phyloP scores from a whole-genome alignment of 2,113 vertebrate genomes.

The Microtus pennsylvanicus region DNA sequence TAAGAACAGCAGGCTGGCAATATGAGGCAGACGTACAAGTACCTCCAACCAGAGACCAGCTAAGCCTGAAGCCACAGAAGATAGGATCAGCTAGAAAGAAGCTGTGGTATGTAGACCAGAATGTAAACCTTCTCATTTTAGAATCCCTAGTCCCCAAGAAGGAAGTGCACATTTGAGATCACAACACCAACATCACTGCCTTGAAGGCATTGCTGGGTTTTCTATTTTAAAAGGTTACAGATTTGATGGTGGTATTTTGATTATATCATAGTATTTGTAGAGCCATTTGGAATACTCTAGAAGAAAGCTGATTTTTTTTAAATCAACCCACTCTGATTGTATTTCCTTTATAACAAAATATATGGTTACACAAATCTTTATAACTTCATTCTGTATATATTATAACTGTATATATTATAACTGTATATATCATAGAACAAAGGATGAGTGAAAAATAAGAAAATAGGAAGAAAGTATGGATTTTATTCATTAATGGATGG shows the following conservation, averaged over 20 bases:
- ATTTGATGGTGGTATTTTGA: not conserved
- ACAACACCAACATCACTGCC: not conserved
- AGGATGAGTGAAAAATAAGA: not conserved
- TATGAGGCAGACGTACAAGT: not conserved
- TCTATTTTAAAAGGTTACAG: not conserved
- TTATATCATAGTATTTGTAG: not conserved
- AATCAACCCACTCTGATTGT: not conserved
- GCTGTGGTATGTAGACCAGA: not conserved
- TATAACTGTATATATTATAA: not conserved
- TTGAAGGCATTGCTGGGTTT: conserved; percentile 11
- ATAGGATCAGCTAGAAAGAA: not conserved
- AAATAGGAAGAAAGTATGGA: not conserved
- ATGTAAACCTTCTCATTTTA: not conserved
- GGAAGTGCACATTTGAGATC: not conserved
- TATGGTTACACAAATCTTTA: not conserved
- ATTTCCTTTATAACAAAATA: not conserved
- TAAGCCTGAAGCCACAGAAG: not conserved
- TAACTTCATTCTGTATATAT: not conserved
- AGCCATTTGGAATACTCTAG: not conserved
- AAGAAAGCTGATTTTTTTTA: not conserved
- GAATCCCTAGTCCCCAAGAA: not conserved
- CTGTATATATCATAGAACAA: not conserved
- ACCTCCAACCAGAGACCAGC: not conserved
- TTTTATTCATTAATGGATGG: not conserved
- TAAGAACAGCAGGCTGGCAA: not conserved